Evolutionary conservation across 1,140 invertebrate genomes (phyloP), one percentile per base, ranked within the genome.

Genomic region (Drosophila watanabei): DNA sequence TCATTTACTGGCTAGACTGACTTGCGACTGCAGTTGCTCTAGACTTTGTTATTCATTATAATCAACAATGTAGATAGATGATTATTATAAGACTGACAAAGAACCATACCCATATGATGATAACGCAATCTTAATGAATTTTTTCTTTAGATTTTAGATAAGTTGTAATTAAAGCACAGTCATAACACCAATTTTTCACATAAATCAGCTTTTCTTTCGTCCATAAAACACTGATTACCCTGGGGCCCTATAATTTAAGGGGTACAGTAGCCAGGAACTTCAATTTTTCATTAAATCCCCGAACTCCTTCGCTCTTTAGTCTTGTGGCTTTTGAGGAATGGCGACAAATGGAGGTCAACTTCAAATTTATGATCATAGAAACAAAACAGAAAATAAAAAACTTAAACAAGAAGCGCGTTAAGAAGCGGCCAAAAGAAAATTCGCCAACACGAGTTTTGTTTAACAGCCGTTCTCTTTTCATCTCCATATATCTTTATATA

Each of bases 291-390:
- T 62, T 33, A 45, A 60, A n/a, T 33, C 49, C 14, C 60, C 61
- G 6, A 59, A 24, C 49, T 41, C 33, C 54, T 66, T 30, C 0
- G 9, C 69, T 57, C 37, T 51, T 54, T 37, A 33, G 28, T 20
- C 11, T 49, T 32, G 64, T 56, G 41, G 49, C 60, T 78, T 46
- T 71, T 75, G 51, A 63, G 80, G 79, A 69, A 51, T 57, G 43
- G 46, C 46, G 18, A 16, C 41, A 77, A 88, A 89, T 89, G 72
- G 85, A 88, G 84, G 84, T 88, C 82, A 85, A 52, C 46, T 59
- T 49, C 46, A 79, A 63, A 70, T 73, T 52, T 41, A 73, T 59
- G 48, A 48, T 62, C 24, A 49, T 24, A 20, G 60, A 72, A 64
- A 71, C n/a, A 72, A 72, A 64, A 71, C n/a, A 63, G 37, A 71